Base-by-base conservation (phyloP, 2,888 invertebrate species). In the Colostygia pectinataria region DNA sequence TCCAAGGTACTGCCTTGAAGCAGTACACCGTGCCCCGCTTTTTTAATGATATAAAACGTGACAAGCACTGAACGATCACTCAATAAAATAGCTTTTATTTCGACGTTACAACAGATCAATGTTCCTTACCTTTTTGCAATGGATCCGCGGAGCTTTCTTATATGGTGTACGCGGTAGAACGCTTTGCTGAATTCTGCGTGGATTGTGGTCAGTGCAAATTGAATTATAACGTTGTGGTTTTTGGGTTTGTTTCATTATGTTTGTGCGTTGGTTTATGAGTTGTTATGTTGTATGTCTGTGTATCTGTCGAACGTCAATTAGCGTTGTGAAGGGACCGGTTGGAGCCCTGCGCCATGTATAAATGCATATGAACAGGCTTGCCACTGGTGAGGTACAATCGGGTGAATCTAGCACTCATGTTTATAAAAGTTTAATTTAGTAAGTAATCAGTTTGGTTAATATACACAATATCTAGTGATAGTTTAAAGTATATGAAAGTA, bases 41-140 rank as follows among this genome's bases (percentile, higher is more conserved):
- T 71, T 77, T 70, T 68, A 74, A 73, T 80, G 75, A 80, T 76
- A 77, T 78, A 79, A 77, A 88, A 87, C 80, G 87, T 80, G 83
- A 82, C 83, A 87, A 77, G 73, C 60, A 41, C 77, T 73, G 65
- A 74, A 61, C 68, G 75, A 83, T 85, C 82, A 80, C 79, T 83
- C 81, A 85, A 81, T 81, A 87, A 86, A 86, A 83, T 86, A 76
- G 76, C 66, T 85, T 88, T 87, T 88, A 88, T 87, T 80, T 66
- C 75, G 57, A 74, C 66, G 65, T 65, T 61, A 72, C 74, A 77
- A 85, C 84, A 82, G 87, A 83, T 80, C 85, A 86, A 77, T 85
- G 77, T 87, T 67, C 77, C 63, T 42, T 74, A 70, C 52, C 74
- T 75, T 76, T 78, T 80, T 77, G 59, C 72, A 66, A 58, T 52